Base-by-base conservation (phyloP, 2,888 invertebrate genomes). In the Pteria penguin region DNA sequence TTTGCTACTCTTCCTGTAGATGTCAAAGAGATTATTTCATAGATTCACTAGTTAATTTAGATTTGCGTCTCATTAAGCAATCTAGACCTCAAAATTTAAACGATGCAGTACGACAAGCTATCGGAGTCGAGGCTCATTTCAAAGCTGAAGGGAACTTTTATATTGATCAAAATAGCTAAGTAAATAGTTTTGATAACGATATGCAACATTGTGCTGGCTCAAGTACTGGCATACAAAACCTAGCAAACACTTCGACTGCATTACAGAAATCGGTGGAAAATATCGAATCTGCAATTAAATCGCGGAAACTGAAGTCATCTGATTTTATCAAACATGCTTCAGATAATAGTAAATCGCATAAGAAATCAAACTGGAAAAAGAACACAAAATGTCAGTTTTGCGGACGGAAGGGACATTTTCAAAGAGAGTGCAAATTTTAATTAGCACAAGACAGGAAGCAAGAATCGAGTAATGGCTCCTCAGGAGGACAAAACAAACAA, bases 1-100 rank as follows among this genome's bases (percentile, higher is more conserved):
- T 70, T 8, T 75, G 71, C 72, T 4, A 65, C 61, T 18, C 62
- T 66, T n/a, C 61, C 76, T 33, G 14, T 55, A 11, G 76, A 76
- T n/a, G 60, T 72, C 0, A 60, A 22, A 55, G 71, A 71, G 70
- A 70, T 22, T 58, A 63, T n/a, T 24, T 33, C 60, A 31, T 52
- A 26, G 58, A 65, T 33, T n/a, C 36, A 2, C 45, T 52, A n/a
- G 5, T 0, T 24, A 18, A 45, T 45, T 32, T 33, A 63, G 75
- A 75, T 36, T 62, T 69, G 58, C 29, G 65, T 22, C 54, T 63
- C 3, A 69, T 75, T 26, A 75, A 68, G 63, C 69, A 75, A 29
- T 45, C 57, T 3, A 63, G 75, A 27, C 75, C 69, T 5, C 29
- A 11, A 22, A 31, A 63, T 52, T n/a, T 75, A 18, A 69, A 75